phyloP scores from a whole-genome alignment of 2,113 vertebrate species.

The Chrysemys picta region DNA sequence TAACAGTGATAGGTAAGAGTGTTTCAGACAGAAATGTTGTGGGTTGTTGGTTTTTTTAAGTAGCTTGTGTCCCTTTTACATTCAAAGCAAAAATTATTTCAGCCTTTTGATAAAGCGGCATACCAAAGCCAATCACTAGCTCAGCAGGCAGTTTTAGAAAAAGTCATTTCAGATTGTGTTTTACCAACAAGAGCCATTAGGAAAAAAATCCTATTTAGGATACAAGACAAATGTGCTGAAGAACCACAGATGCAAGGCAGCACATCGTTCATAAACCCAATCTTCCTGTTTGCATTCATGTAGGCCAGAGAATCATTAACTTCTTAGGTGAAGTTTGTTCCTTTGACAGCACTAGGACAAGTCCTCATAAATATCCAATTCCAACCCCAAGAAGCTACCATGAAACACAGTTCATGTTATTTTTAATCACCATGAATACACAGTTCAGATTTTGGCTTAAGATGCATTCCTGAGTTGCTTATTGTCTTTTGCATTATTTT shows the following conservation, averaged over 20 bases:
- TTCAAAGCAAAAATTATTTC: neutral
- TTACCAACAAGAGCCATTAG: accelerated
- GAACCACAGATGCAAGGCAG: neutral
- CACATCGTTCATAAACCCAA: neutral
- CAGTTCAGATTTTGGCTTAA: neutral
- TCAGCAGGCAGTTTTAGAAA: neutral
- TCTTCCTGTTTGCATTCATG: neutral
- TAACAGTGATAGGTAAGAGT: neutral
- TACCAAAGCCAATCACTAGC: neutral
- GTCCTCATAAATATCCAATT: neutral
- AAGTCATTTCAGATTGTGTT: neutral
- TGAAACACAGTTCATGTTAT: neutral
- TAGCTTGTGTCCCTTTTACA: neutral
- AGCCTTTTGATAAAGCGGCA: accelerated
- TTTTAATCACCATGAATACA: neutral
- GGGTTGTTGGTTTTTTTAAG: neutral
- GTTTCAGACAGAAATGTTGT: neutral
- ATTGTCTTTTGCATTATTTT: neutral
- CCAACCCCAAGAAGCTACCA: neutral
- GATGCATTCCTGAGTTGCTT: neutral
- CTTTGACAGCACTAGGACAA: neutral
- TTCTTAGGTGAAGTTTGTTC: neutral
- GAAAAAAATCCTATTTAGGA: neutral
- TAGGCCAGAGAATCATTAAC: neutral
- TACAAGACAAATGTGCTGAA: neutral